Evolutionary conservation across 2,888 invertebrate species (phyloP).

Genomic region (Acleris laterana): DNA sequence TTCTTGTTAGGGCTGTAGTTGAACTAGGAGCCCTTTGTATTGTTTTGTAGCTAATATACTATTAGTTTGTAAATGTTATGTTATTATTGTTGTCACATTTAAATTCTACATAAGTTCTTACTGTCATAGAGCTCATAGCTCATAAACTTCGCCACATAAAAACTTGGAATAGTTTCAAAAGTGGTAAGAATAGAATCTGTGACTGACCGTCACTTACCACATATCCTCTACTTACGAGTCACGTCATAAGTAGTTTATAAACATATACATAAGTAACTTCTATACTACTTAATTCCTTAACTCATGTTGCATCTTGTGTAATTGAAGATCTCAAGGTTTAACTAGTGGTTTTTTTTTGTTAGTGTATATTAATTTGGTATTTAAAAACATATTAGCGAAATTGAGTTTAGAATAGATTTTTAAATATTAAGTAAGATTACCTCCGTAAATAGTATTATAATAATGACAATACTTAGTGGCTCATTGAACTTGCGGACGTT

Average conservation of each 20-base stretch:
- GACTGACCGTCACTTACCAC: conserved; percentile 9
- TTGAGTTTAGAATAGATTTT: conserved; percentile 35
- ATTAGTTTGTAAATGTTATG: too few species aligned
- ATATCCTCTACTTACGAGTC: conserved; percentile 15
- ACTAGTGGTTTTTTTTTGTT: conserved; percentile 17
- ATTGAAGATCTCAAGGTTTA: conserved; percentile 32
- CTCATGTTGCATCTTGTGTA: conserved; percentile 15
- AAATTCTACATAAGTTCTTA: not conserved
- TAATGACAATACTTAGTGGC: conserved; percentile 34
- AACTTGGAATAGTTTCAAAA: conserved; percentile 35
- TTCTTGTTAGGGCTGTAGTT: too few species aligned
- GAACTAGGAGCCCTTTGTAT: too few species aligned
- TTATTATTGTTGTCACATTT: too few species aligned
- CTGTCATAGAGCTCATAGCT: not conserved
- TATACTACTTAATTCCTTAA: conserved; percentile 10
- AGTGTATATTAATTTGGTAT: conserved; percentile 29
- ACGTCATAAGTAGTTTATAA: conserved; percentile 14
- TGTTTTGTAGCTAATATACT: too few species aligned
- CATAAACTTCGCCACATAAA: conserved; percentile 2
- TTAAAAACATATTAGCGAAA: conserved; percentile 20
- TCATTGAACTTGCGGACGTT: conserved; percentile 8
- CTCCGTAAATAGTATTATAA: conserved; percentile 32
- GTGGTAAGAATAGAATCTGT: conserved; percentile 16
- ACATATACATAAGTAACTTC: conserved; percentile 17
- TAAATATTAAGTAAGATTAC: conserved; percentile 13